Evolutionary conservation across 2,888 invertebrate species (phyloP).

Genomic region (Sphecodes monilicornis): DNA sequence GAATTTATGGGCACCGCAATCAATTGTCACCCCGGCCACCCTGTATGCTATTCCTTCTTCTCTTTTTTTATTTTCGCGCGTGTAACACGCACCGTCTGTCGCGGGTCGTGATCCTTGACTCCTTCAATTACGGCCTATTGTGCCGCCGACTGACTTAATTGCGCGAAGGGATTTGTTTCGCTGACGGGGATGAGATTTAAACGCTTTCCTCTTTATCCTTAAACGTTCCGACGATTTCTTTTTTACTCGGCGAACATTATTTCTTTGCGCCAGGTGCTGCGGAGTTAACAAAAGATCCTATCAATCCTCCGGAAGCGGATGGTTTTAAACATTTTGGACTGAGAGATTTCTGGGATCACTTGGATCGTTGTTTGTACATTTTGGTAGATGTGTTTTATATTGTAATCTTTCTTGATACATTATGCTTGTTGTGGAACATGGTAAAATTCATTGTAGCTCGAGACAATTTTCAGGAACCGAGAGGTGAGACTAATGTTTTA

Average conservation of each 20-base stretch:
- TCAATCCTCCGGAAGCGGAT: neutral
- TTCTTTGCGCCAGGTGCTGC: neutral
- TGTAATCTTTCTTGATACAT: neutral
- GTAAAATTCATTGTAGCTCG: too few species aligned
- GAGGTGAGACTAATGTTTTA: too few species aligned
- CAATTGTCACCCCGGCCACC: conserved; percentile 64
- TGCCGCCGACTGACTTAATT: conserved; percentile 53
- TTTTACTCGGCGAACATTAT: neutral
- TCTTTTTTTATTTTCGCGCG: conserved; percentile 44
- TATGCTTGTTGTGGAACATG: too few species aligned
- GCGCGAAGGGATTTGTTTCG: conserved; percentile 58
- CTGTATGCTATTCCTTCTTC: conserved; percentile 10
- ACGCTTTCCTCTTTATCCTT: neutral
- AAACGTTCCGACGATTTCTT: neutral
- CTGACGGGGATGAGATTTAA: conserved; percentile 26
- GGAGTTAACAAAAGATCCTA: neutral
- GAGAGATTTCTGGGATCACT: neutral
- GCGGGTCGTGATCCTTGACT: conserved; percentile 62
- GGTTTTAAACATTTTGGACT: neutral
- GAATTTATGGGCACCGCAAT: conserved; percentile 81
- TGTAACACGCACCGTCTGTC: conserved; percentile 51
- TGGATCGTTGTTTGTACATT: neutral
- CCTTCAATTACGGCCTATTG: conserved; percentile 71
- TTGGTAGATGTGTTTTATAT: neutral
- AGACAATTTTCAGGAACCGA: too few species aligned